phyloP scores from a whole-genome alignment of 2,113 vertebrate genomes.

The Turnix velox region DNA sequence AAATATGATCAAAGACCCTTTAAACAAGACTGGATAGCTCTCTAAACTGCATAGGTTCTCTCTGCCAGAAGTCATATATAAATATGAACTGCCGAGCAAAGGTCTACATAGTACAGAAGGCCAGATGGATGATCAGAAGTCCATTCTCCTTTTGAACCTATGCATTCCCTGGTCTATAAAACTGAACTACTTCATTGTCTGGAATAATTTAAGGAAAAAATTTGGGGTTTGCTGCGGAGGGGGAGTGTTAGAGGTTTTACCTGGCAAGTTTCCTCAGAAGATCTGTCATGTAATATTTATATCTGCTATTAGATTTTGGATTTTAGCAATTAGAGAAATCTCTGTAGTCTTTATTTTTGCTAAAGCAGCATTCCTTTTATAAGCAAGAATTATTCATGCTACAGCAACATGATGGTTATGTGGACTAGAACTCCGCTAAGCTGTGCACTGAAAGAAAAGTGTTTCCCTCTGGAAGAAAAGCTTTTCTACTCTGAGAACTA shows the following conservation, averaged over 20 bases:
- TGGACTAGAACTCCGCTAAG: background rate
- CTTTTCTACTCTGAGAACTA: background rate
- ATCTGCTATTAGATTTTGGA: background rate
- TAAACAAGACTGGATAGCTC: background rate
- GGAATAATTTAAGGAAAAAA: background rate
- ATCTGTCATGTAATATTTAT: background rate
- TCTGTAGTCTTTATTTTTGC: background rate
- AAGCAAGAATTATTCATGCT: background rate
- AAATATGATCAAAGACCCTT: background rate
- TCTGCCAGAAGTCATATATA: background rate
- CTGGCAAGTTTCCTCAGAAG: background rate
- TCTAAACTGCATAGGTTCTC: background rate
- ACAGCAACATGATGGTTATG: background rate
- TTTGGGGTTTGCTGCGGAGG: rapidly evolving
- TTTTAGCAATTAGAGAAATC: background rate
- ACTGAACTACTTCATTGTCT: background rate
- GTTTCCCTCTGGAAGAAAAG: background rate
- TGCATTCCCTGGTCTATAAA: background rate
- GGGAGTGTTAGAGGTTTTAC: background rate
- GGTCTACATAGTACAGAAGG: background rate
- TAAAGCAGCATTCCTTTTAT: background rate
- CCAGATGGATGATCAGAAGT: background rate
- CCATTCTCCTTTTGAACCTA: background rate
- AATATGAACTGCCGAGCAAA: background rate
- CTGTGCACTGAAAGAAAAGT: background rate